A percentile compares a stretch with the other conserved stretches of the same genome.
phyloP scores from a whole-genome alignment of 2,113 vertebrate genomes.

The Heterotilapia buettikoferi region DNA sequence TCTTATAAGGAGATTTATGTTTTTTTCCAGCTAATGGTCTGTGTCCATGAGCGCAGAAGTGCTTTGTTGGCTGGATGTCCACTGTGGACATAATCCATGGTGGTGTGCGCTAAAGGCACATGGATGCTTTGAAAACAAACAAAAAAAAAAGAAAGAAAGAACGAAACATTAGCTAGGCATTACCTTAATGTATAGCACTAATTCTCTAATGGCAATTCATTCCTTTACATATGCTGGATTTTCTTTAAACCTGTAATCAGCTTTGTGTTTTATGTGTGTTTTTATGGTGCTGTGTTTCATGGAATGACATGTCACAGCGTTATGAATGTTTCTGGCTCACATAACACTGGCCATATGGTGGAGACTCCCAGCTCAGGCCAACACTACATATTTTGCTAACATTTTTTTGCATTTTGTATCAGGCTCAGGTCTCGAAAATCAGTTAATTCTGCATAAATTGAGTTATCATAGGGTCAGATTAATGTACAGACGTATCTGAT shows the following conservation, averaged over 20 bases:
- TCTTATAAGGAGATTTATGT: conserved; percentile 58
- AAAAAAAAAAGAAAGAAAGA: background rate
- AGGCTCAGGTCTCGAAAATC: background rate
- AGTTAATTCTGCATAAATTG: background rate
- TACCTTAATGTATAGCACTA: conserved; percentile 32
- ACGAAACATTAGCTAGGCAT: conserved; percentile 38
- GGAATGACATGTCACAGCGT: background rate
- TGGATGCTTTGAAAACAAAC: conserved; percentile 4
- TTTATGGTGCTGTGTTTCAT: background rate
- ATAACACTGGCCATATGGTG: background rate
- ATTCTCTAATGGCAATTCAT: conserved; percentile 26
- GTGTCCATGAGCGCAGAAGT: conserved; percentile 33
- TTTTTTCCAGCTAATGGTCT: conserved; percentile 37
- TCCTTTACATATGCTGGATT: conserved; percentile 54
- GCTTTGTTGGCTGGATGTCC: conserved; percentile 57
- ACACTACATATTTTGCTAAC: background rate
- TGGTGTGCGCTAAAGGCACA: conserved; percentile 25
- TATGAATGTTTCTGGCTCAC: background rate
- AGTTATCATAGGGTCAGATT: background rate
- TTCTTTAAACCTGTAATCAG: conserved; percentile 57
- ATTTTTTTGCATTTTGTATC: background rate
- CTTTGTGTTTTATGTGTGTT: conserved; percentile 30
- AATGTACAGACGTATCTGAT: background rate
- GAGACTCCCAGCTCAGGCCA: background rate
- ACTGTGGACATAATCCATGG: conserved; percentile 45